phyloP scores from a whole-genome alignment of 2,797 vertebrate genomes.

The Chanos chanos region DNA sequence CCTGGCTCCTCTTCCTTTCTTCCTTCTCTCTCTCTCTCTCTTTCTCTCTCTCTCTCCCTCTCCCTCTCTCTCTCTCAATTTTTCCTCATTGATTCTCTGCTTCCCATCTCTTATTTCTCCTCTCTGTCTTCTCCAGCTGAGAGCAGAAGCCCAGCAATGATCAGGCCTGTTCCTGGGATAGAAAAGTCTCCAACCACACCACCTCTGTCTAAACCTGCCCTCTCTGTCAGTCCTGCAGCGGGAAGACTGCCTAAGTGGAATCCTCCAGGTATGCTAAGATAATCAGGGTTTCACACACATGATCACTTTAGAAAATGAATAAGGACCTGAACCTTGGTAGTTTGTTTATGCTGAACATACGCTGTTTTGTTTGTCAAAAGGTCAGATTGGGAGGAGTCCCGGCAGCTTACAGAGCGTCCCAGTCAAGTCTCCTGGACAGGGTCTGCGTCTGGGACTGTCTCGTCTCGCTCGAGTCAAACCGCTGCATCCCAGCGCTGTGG shows the following conservation, averaged over 20 bases:
- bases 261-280: conserved; percentile 81
- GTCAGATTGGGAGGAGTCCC: conserved; percentile 68
- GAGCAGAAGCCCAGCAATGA: conserved; percentile 38
- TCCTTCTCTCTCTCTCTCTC: background rate
- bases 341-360: background rate
- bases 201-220: conserved; percentile 53
- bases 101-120: background rate
- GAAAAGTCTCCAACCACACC: conserved; percentile 45
- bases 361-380: conserved; percentile 57
- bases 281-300: background rate
- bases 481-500: conserved; percentile 78
- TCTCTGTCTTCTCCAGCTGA: conserved; percentile 44
- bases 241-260: conserved; percentile 79
- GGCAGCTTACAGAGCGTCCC: conserved; percentile 38
- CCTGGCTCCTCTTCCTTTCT: background rate
- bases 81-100: background rate
- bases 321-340: background rate
- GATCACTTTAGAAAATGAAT: background rate
- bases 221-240: conserved; percentile 63
- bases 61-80: background rate
- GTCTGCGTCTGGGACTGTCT: conserved; percentile 88
- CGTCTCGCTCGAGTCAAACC: conserved; percentile 86
- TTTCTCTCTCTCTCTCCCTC: background rate
- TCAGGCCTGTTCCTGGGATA: conserved; percentile 40
- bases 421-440: conserved; percentile 78